A percentile compares a stretch with the other conserved stretches of the same genome.
Evolutionary conservation across 2,797 vertebrate genomes (phyloP).

Genomic region (Centropyge bicolor): DNA sequence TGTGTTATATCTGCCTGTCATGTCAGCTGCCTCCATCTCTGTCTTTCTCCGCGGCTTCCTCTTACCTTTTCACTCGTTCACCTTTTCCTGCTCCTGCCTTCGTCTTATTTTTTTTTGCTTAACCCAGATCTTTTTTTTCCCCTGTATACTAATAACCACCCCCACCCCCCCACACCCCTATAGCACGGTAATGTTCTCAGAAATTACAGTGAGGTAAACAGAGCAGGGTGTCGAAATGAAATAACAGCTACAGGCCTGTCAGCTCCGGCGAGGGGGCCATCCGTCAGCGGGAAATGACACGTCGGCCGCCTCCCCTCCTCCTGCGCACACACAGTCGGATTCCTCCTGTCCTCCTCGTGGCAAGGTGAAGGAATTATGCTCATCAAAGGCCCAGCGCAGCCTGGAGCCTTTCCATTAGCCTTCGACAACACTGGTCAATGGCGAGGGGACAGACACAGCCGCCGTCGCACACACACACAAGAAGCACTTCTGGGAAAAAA

Average conservation of each 20-base stretch:
- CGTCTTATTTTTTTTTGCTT: slow-evolving; percentile 3
- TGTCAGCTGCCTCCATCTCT: slow-evolving; percentile 64
- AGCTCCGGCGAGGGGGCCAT: slow-evolving; percentile 76
- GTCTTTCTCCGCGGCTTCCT: slow-evolving; percentile 36
- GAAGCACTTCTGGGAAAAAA: slow-evolving; percentile 14
- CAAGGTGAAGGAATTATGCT: slow-evolving; percentile 84
- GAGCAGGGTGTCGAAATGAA: slow-evolving; percentile 80
- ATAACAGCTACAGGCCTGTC: slow-evolving; percentile 80
- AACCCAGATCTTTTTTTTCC: slow-evolving; percentile 13
- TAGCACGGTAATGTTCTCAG: slow-evolving; percentile 78
- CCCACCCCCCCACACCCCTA: slow-evolving; percentile 13
- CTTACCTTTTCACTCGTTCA: slow-evolving; percentile 60
- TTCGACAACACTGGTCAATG: slow-evolving; percentile 72
- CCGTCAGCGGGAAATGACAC: slow-evolving; percentile 82
- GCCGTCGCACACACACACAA: slow-evolving; percentile 18
- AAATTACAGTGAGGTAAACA: slow-evolving; percentile 84
- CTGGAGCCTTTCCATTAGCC: slow-evolving; percentile 83
- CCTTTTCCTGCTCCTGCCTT: slow-evolving; percentile 37
- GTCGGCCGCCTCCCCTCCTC: slow-evolving; percentile 37
- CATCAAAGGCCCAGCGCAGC: slow-evolving; percentile 74
- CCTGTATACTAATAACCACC: slow-evolving; percentile 37
- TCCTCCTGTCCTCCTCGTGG: slow-evolving; percentile 78
- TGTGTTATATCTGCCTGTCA: slow-evolving; percentile 76
- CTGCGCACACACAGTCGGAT: slow-evolving; percentile 67
- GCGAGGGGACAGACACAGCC: slow-evolving; percentile 39